Base-by-base conservation (phyloP, 2,888 invertebrate genomes). In the Oxyscelio sp. region DNA sequence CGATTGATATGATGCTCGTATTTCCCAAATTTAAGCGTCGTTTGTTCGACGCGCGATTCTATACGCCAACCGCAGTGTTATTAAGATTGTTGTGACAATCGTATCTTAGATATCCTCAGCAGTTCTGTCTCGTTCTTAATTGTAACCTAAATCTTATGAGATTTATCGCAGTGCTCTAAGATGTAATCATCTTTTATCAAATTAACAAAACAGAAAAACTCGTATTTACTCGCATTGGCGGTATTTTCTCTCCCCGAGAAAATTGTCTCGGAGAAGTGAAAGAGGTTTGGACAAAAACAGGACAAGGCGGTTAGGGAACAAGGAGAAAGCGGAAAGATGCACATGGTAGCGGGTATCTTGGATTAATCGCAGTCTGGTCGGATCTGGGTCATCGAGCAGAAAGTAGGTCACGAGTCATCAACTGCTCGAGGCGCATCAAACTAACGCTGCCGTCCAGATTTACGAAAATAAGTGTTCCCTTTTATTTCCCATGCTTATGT, bases 331-430 rank as follows among this genome's bases (percentile, higher is more conserved):
- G 63, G 63, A 75, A 70, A 82, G 78, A 81, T 63, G 70, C 52
- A 71, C 65, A 58, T 68, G 38, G 50, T 9, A 40, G 58, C 19
- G 83, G 74, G 78, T 84, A 63, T 77, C 82, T 70, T 61, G 70
- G 75, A 79, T 85, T 79, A 85, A 87, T 86, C 85, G 87, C 80
- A 89, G 87, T 91, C 90, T 90, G 90, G 90, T 90, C 91, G 91
- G 90, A 93, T 92, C 92, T 92, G 89, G 93, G 93, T 89, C 92
- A 89, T 85, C 84, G 87, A 88, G 87, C 80, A 59, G 89, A 89
- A 93, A 93, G 92, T 92, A 87, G 92, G 93, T 90, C 92, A 91
- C 91, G 87, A 93, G 91, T 91, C 92, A 91, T 92, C 92, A 91
- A 92, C 92, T 89, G 92, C 90, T 89, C 83, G 87, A 86, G 90